These are phyloP conservation scores for Cotesia typhae DNA, from an alignment of 1,140 invertebrate species.

Conservation along the genomic window DNA sequence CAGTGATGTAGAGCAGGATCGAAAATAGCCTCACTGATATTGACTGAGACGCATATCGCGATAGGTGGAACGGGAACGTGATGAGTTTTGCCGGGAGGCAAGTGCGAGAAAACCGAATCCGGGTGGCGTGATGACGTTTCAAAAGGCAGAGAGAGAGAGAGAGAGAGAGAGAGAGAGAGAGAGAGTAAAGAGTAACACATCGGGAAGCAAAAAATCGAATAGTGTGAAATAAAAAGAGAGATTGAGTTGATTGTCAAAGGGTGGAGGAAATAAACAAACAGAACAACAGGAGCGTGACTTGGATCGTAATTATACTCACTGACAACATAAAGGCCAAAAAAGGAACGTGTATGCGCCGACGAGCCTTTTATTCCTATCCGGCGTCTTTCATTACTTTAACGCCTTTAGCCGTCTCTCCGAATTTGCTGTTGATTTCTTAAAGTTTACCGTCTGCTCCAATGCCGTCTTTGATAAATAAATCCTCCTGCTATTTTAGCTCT, in stretches of 20 bases:
- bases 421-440: conserved; percentile 6
- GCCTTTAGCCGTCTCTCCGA: neutral
- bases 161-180: too few relatives aligned
- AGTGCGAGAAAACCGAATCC: neutral
- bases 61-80: neutral
- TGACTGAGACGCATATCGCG: neutral
- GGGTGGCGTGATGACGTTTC: conserved; percentile 3
- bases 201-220: neutral
- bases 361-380: neutral
- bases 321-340: neutral
- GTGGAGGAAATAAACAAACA: neutral
- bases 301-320: conserved; percentile 2
- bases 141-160: too few relatives aligned
- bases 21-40: neutral
- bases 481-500: too few relatives aligned
- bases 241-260: conserved; percentile 6
- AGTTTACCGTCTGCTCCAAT: too few relatives aligned
- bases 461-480: too few relatives aligned
- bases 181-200: neutral
- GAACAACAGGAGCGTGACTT: neutral
- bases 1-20: too few relatives aligned
- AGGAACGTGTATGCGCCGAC: neutral
- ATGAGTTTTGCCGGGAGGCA: neutral
- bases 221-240: neutral
- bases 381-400: too few relatives aligned